Evolutionary conservation across 2,113 vertebrate species (phyloP).

Genomic region (Callithrix jacchus): DNA sequence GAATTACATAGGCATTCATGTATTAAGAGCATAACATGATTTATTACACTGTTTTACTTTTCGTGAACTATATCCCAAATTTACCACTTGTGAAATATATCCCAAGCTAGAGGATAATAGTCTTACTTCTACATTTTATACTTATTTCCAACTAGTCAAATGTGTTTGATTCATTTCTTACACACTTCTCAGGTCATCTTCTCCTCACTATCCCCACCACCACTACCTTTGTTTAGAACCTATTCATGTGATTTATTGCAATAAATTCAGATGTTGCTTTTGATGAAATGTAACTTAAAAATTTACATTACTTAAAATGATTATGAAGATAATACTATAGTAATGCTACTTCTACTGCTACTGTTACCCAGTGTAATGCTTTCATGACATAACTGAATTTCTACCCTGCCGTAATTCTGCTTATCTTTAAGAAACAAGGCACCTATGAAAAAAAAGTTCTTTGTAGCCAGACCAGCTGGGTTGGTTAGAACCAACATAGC

Average conservation of each 20-base stretch:
- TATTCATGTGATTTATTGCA: neutral
- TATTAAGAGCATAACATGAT: neutral
- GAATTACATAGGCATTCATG: neutral
- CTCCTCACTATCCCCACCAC: neutral
- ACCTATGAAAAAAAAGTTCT: no score
- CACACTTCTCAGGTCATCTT: neutral
- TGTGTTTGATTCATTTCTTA: neutral
- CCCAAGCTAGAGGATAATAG: neutral
- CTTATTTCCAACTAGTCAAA: neutral
- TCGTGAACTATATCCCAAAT: neutral
- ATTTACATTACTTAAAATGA: neutral
- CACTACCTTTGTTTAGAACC: neutral
- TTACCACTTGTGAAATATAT: neutral
- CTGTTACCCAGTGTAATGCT: neutral
- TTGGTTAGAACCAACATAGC: no score
- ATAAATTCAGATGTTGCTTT: neutral
- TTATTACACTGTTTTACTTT: neutral
- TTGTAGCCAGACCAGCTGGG: no score
- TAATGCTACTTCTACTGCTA: neutral
- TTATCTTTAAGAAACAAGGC: no score
- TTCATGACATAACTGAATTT: no score
- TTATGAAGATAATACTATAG: neutral
- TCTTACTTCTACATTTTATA: neutral
- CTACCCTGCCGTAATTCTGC: no score
- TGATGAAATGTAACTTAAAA: neutral